These are phyloP conservation scores for Elysia chlorotica DNA, from an alignment of 1,140 invertebrate species.

Conservation along the genomic window DNA sequence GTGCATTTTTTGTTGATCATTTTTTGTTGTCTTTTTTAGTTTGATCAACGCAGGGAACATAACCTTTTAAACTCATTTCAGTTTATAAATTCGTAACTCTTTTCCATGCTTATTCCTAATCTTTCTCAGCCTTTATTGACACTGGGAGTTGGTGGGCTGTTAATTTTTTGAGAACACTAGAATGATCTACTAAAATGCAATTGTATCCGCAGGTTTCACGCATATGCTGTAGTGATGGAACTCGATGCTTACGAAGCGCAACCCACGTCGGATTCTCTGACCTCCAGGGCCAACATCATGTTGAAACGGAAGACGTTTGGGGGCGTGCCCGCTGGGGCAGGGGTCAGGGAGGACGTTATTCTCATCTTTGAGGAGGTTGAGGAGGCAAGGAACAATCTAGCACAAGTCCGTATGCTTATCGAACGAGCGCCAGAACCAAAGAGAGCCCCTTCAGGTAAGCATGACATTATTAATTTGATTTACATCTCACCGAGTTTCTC, in stretches of 20 bases:
- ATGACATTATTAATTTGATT: too few species aligned
- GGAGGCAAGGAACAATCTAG: conserved; percentile 53
- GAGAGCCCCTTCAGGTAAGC: conserved; percentile 31
- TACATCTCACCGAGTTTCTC: too few species aligned
- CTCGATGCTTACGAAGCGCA: conserved; percentile 56
- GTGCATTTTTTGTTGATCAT: too few species aligned
- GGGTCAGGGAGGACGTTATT: conserved; percentile 59
- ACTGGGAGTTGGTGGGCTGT: too few species aligned
- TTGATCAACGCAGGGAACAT: too few species aligned
- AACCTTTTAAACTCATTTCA: too few species aligned
- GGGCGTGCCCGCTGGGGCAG: conserved; percentile 57
- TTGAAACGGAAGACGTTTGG: conserved; percentile 59
- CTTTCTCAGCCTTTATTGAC: too few species aligned
- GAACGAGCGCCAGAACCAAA: conserved; percentile 49
- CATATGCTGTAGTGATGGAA: conserved; percentile 60
- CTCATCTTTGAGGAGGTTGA: conserved; percentile 61
- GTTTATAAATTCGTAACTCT: too few species aligned
- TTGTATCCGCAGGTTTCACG: conserved; percentile 62
- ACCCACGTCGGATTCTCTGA: conserved; percentile 43
- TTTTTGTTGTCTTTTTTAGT: too few species aligned
- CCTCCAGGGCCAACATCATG: conserved; percentile 54
- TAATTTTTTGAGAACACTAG: too few species aligned
- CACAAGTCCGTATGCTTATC: conserved; percentile 53
- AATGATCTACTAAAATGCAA: too few species aligned
- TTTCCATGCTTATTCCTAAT: too few species aligned